Base-by-base conservation (phyloP, 30 jellyfish, hydroid and myxozoan genomes). In the Hydractinia echinata region DNA sequence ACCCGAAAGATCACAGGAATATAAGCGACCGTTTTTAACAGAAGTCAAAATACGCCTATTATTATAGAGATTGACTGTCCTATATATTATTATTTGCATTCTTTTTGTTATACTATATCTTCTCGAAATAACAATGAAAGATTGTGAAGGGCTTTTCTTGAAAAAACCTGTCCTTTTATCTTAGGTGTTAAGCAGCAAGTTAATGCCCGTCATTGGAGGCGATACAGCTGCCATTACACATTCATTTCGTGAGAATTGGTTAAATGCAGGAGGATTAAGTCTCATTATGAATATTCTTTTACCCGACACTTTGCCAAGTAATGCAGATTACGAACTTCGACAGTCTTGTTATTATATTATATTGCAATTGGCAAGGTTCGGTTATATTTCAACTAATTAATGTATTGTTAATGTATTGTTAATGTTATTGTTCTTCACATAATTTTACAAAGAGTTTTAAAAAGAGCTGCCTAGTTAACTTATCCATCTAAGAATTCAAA, bases 181-280 rank as follows among this genome's bases (percentile, higher is more conserved):
- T 30, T 2, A 93, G 99, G 99, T 93, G 6, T 88, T 93, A 55
- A 93, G 96, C 83, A 87, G 99, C 82, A 93, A 93, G 62, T 79
- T 93, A 70, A 93, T 93, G 88, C 96, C 99, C 21, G 88, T 89
- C 10, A 83, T 68, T 39, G 94, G 66, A 49, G 77, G 76, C 51
- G 99, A 87, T 54, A 10, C 82, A 61, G 84, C 90, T 66, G 44
- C 96, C 8, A 67, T 73, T 48, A 73, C 88, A 9, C 61, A 74
- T 39, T 56, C 86, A 10, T 93, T 93, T 66, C 82, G 96, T 11
- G 99, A 93, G 61, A 87, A 81, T 79, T 93, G 95, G 86, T 82
- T 93, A 9, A 85, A 83, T 80, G 89, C 96, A 14, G 96, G 99
- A 72, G 99, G 99, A 54, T 79, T 93, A 13, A 93, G 99, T 88